Conservation (phyloP, 2,888 invertebrate genomes). For the Zygogramma bicolorata region DNA sequence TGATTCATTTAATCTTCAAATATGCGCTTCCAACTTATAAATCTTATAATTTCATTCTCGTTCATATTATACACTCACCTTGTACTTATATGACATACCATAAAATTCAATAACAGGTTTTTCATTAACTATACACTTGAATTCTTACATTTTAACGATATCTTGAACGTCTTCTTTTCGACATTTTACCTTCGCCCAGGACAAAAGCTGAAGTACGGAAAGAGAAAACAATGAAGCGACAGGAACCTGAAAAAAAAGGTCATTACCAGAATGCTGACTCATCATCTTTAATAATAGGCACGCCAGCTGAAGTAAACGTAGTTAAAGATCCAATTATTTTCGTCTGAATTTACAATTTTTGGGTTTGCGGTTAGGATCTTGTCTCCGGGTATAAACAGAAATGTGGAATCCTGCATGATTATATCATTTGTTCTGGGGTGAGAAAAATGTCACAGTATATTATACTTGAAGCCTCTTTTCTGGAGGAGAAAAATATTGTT, state of each 20-base stretch:
- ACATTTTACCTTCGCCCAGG: constrained; percentile 40
- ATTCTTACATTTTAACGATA: constrained; percentile 37
- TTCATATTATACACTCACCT: too few relatives aligned
- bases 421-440: neutral
- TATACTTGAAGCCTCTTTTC: too few relatives aligned
- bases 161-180: constrained; percentile 7
- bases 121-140: constrained; percentile 32
- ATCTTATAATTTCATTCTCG: too few relatives aligned
- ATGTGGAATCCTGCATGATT: neutral
- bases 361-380: neutral
- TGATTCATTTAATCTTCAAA: neutral
- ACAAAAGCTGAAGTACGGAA: constrained; percentile 87
- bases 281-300: constrained; percentile 46
- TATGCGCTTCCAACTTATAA: neutral
- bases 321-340: constrained; percentile 28
- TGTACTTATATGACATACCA: constrained; percentile 8
- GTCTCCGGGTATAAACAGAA: neutral
- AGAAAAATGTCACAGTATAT: neutral
- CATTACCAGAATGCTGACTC: constrained; percentile 47
- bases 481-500: too few relatives aligned
- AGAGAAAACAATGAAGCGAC: constrained; percentile 90
- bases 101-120: constrained; percentile 39
- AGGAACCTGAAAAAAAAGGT: constrained; percentile 78
- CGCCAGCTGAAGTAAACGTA: neutral
- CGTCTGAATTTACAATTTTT: constrained; percentile 17